Percentiles rank a stretch among this genome's conserved stretches.
phyloP scores from a whole-genome alignment of 2,888 invertebrate genomes.

The Prionchulus punctatus region DNA sequence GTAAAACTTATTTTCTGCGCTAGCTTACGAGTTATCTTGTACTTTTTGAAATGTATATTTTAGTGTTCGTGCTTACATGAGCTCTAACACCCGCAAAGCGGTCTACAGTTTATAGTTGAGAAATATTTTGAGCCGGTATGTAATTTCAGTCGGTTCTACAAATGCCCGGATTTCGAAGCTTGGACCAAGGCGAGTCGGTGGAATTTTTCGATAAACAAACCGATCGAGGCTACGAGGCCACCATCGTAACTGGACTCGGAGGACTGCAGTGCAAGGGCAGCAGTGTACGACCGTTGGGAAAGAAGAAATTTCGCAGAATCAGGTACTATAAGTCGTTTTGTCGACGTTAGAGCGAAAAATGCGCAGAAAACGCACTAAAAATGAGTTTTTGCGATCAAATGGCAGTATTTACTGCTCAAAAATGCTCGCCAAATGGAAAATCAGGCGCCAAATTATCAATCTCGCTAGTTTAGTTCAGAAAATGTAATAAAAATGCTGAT shows the following conservation, averaged over 20 bases:
- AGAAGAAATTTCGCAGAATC: conserved; percentile 67
- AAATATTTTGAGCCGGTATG: no score
- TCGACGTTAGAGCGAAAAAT: not conserved
- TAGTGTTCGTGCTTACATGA: no score
- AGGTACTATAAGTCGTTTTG: conserved; percentile 45
- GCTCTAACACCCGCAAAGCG: no score
- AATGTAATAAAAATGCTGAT: no score
- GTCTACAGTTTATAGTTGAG: no score
- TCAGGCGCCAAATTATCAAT: no score
- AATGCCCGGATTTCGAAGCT: conserved; percentile 70
- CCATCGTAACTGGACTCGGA: conserved; percentile 60
- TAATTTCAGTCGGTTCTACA: conserved; percentile 72
- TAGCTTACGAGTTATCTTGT: no score
- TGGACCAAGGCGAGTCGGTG: conserved; percentile 71
- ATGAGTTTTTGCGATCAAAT: not conserved
- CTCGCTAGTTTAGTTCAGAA: no score
- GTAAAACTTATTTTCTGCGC: no score
- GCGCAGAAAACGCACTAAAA: not conserved
- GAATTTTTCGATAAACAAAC: conserved; percentile 70
- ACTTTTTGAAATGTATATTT: no score
- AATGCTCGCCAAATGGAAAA: not conserved
- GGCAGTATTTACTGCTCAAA: not conserved
- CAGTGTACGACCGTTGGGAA: conserved; percentile 58
- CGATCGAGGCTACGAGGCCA: conserved; percentile 70
- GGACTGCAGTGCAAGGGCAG: conserved; percentile 64